phyloP scores from a whole-genome alignment of 2,797 vertebrate species.

The Adelosebastes latens region DNA sequence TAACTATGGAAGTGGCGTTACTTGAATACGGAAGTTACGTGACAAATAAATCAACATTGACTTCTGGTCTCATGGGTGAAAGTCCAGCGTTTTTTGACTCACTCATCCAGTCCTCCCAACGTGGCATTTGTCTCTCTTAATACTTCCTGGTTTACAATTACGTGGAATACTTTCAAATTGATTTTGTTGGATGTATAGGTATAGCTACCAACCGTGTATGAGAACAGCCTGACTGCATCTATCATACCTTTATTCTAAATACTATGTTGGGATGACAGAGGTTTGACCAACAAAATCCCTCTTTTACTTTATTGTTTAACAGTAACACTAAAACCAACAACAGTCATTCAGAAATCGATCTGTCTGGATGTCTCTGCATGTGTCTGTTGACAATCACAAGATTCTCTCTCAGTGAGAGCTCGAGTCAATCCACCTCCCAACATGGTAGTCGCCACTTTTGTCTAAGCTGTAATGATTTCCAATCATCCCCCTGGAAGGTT shows the following conservation, averaged over 20 bases:
- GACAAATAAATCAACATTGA: background rate
- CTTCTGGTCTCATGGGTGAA: background rate
- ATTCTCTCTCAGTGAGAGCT: background rate
- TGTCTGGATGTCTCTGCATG: background rate
- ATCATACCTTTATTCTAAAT: background rate
- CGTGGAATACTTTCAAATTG: background rate
- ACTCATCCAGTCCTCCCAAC: background rate
- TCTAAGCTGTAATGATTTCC: background rate
- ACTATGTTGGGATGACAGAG: background rate
- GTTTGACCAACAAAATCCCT: background rate
- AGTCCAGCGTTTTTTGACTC: background rate
- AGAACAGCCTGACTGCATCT: background rate
- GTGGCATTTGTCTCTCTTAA: fast-evolving
- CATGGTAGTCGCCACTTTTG: background rate
- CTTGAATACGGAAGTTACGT: too few species aligned
- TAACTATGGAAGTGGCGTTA: too few species aligned
- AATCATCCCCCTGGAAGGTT: too few species aligned
- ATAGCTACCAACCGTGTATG: background rate
- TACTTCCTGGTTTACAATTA: background rate
- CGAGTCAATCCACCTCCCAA: background rate
- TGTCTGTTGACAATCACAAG: background rate
- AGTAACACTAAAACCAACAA: background rate
- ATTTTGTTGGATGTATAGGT: background rate
- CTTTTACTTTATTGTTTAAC: background rate
- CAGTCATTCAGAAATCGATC: background rate